These are phyloP conservation scores for Otocyon megalotis DNA, from an alignment of 2,113 vertebrate genomes.

Conservation along the genomic window DNA sequence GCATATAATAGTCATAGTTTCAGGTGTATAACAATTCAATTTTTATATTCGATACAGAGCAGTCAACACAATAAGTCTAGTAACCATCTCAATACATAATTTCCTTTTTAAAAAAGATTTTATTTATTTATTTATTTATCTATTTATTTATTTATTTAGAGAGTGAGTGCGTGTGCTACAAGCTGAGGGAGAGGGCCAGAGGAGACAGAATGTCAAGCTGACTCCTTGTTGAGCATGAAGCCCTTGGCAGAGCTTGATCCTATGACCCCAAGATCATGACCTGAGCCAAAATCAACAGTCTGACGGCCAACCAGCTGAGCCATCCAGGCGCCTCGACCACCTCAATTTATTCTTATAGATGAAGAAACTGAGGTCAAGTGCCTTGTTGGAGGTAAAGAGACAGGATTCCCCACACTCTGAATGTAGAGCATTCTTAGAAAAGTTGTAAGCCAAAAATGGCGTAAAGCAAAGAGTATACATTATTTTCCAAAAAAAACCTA, in stretches of 20 bases:
- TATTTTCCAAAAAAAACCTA: not conserved
- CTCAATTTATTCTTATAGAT: not conserved
- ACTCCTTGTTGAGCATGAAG: not conserved
- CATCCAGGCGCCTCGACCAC: not conserved
- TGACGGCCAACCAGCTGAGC: not conserved
- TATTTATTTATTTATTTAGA: not conserved
- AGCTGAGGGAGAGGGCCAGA: too few species aligned
- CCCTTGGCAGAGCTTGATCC: not conserved
- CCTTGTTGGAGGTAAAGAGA: slow-evolving; percentile 8
- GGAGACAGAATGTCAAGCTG: not conserved
- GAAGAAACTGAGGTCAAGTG: not conserved
- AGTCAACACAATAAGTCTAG: not conserved
- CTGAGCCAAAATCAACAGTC: not conserved
- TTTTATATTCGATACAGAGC: not conserved
- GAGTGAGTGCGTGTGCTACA: not conserved
- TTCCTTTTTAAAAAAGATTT: not conserved
- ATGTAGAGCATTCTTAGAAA: not conserved
- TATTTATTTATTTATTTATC: not conserved
- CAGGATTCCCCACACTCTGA: not conserved
- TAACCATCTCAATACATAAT: not conserved
- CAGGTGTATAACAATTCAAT: not conserved
- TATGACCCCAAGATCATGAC: not conserved
- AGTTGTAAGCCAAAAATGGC: not conserved
- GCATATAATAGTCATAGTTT: not conserved
- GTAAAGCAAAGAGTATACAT: not conserved